Evolutionary conservation across 2,888 invertebrate genomes (phyloP).

Genomic region (Molorchus minor): DNA sequence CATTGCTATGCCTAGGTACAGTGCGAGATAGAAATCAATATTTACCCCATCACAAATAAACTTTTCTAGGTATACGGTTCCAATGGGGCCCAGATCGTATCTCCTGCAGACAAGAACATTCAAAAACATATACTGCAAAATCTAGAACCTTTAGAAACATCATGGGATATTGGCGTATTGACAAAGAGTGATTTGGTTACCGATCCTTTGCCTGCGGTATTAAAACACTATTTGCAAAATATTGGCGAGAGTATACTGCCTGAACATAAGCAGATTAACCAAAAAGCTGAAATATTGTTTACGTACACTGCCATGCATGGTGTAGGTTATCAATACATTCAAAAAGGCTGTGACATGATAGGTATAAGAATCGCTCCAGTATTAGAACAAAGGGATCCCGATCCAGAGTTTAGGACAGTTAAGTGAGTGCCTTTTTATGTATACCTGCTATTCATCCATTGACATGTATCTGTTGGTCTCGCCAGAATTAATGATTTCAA

Average conservation of each 20-base stretch:
- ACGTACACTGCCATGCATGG: conserved; percentile 99
- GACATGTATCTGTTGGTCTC: too few relatives aligned
- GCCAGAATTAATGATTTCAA: too few relatives aligned
- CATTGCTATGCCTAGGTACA: too few relatives aligned
- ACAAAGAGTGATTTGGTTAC: conserved; percentile 64
- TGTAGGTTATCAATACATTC: conserved; percentile 85
- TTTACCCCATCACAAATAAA: conserved; percentile 3
- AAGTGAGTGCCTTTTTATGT: conserved; percentile 63
- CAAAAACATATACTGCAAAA: conserved; percentile 79
- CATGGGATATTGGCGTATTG: conserved; percentile 80
- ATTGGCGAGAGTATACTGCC: conserved; percentile 67
- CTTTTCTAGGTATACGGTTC: conserved; percentile 81
- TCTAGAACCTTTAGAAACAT: conserved; percentile 77
- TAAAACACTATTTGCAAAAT: conserved; percentile 72
- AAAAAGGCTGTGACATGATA: conserved; percentile 77
- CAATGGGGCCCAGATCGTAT: conserved; percentile 94
- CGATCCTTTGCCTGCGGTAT: conserved; percentile 78
- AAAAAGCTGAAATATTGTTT: conserved; percentile 67
- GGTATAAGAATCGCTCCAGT: conserved; percentile 78
- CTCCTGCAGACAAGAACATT: conserved; percentile 91
- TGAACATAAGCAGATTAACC: conserved; percentile 67
- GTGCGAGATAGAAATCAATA: neutral
- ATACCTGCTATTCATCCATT: too few relatives aligned
- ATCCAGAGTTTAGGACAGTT: conserved; percentile 98
- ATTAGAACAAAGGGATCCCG: conserved; percentile 81